Base-by-base conservation (phyloP, 1,140 invertebrate species). In the Papilio polyxenes region DNA sequence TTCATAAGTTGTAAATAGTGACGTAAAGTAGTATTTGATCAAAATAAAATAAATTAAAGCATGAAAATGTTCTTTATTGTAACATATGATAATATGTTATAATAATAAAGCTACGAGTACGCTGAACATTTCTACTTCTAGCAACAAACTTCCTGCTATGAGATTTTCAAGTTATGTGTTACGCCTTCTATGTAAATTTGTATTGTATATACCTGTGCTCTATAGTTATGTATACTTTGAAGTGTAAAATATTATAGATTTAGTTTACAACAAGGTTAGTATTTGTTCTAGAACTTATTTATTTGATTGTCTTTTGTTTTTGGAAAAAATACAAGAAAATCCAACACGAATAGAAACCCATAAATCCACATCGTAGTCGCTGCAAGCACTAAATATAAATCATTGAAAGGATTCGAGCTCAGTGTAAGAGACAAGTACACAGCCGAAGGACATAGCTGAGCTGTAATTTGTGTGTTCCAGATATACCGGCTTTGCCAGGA, bases 361-460 rank as follows among this genome's bases (percentile, higher is more conserved):
- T 65, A 65, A 65, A 65, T 65, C 62, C 20, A 23, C 62, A 31
- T 53, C 51, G 51, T 65, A 31, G 62, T 31, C 62, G 23, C 20
- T 65, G 62, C 62, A 65, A 65, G 62, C 62, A 65, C 20, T 65
- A 65, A 65, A 65, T 65, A 65, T 65, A 65, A 65, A 65, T 65
- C 62, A 65, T 10, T 13, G 20, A 31, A 65, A 65, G 62, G 62
- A 31, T 31, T 65, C 20, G 62, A 65, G 23, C 62, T 65, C 65
- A 69, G 65, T 69, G 65, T 69, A 69, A 69, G 65, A 69, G 65
- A 69, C 65, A 69, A 69, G 65, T 37, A 69, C 65, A 69, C 23
- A 69, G 31, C 23, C 65, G 20, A 69, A 69, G 65, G 65, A 69
- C 65, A 69, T 69, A n/a, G 23, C 65, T 31, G 20, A 65, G 62